phyloP scores from a whole-genome alignment of 2,888 invertebrate genomes.

The Cabera pusaria region DNA sequence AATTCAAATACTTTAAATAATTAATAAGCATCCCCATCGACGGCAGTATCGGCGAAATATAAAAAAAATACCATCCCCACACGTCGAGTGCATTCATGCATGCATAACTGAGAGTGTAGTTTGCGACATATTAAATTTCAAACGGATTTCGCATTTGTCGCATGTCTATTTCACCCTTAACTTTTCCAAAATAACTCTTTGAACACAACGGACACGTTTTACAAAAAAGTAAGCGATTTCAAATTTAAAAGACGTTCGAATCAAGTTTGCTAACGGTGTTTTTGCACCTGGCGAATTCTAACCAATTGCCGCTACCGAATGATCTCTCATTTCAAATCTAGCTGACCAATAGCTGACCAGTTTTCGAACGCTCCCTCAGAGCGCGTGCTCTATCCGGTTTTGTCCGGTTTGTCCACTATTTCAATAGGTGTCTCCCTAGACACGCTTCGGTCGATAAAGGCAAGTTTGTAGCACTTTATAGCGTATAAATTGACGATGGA shows the following conservation, averaged over 20 bases:
- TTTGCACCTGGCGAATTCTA: slow-evolving; percentile 61
- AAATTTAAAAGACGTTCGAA: too few species aligned
- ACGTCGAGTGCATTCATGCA: slow-evolving; percentile 41
- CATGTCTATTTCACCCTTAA: slow-evolving; percentile 43
- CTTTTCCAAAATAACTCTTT: too few species aligned
- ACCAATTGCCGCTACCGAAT: slow-evolving; percentile 49
- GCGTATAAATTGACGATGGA: slow-evolving; percentile 68
- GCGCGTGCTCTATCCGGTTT: slow-evolving; percentile 60
- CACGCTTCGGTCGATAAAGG: slow-evolving; percentile 39
- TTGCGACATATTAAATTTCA: slow-evolving; percentile 71
- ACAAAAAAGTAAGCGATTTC: too few species aligned
- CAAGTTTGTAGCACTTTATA: slow-evolving; percentile 44
- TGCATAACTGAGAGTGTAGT: slow-evolving; percentile 50
- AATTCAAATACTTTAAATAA: too few species aligned
- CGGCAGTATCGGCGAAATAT: too few species aligned
- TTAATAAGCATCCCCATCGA: too few species aligned
- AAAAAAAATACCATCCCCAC: slow-evolving; percentile 21
- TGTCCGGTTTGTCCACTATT: slow-evolving; percentile 46
- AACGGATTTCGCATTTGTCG: slow-evolving; percentile 58
- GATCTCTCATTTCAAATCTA: slow-evolving; percentile 29
- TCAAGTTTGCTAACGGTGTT: slow-evolving; percentile 36
- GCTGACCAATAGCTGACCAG: slow-evolving; percentile 77
- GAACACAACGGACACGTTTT: too few species aligned
- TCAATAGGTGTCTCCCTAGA: slow-evolving; percentile 37
- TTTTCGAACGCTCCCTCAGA: slow-evolving; percentile 43